Base-by-base conservation (phyloP, 2,113 vertebrate genomes). In the Oreocharis arfaki region DNA sequence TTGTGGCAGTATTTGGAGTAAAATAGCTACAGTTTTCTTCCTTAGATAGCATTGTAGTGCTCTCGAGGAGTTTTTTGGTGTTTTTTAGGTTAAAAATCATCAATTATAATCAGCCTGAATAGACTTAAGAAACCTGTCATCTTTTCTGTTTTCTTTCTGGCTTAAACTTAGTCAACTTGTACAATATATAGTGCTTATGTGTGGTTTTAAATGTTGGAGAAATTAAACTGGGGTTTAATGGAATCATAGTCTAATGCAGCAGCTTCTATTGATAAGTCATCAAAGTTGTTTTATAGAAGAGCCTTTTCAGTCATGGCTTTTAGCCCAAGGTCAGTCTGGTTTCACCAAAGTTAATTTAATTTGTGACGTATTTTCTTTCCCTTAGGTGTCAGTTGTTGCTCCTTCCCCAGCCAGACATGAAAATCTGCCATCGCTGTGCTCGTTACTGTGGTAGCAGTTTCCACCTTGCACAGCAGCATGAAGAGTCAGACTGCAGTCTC, bases 401-500 rank as follows among this genome's bases (percentile, higher is more conserved):
- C 16, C 46, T 96, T 97, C 42, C 55, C 47, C 47, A 93, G 59
- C 41, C 92, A 93, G 79, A 78, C 37, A 4, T 26, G 57, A 84
- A 91, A 93, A 56, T 67, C 75, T 96, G 84, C 71, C 28, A 10
- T 75, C 0, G 0, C 57, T 69, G 52, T 55, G n/a, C 89, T 96
- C 0, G 3, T 96, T 90, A 69, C 79, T 92, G 89, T 92, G 91
- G 86, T 50, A 93, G 82, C 83, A 39, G 82, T 90, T 94, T 85
- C 82, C 59, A n/a, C 84, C 87, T 77, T 82, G 89, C 88, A 65
- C 53, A 83, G 83, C 87, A 71, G 59, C 82, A 53, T 73, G 70
- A 50, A 18, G 80, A 96, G 63, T 93, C 94, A 88, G 92, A 68
- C 87, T 96, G 95, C 92, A 93, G 92, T 84, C 75, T 83, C 82